Evolutionary conservation across 2,797 vertebrate species (phyloP).

Genomic region (Platyrinchus mystaceus): DNA sequence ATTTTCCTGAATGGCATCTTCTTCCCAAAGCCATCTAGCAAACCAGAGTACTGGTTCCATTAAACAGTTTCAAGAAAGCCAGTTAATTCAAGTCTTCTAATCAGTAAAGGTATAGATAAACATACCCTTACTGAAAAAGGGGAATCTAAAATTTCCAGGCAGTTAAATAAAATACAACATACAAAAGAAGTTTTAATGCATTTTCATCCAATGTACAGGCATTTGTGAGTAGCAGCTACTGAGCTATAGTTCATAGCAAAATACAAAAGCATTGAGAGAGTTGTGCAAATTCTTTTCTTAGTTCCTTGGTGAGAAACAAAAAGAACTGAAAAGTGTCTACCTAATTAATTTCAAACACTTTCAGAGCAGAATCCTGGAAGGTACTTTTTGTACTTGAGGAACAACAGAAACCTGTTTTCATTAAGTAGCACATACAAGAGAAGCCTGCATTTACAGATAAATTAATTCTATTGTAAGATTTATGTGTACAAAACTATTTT

Average conservation of each 20-base stretch:
- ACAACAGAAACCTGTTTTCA: not conserved
- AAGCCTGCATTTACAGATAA: not conserved
- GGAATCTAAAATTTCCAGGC: not conserved
- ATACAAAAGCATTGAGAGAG: not conserved
- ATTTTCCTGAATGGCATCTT: not conserved
- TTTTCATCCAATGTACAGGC: conserved; percentile 15
- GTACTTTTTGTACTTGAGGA: not conserved
- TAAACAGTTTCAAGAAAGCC: not conserved
- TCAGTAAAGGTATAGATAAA: not conserved
- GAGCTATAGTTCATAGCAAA: conserved; percentile 35
- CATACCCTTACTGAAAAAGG: not conserved
- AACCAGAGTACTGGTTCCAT: not conserved
- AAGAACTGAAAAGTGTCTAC: not conserved
- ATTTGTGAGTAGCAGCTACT: conserved; percentile 56
- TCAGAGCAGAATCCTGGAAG: not conserved
- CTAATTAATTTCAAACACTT: not conserved
- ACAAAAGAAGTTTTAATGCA: conserved; percentile 39
- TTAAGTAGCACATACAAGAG: not conserved
- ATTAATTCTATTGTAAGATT: not conserved
- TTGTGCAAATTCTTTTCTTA: conserved; percentile 13
- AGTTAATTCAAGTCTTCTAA: not conserved
- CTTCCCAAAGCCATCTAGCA: not conserved
- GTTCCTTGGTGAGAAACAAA: not conserved
- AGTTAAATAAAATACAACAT: conserved; percentile 28
- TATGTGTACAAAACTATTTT: not conserved